Evolutionary conservation across 2,888 invertebrate genomes (phyloP).

Genomic region (Drosophila merina): DNA sequence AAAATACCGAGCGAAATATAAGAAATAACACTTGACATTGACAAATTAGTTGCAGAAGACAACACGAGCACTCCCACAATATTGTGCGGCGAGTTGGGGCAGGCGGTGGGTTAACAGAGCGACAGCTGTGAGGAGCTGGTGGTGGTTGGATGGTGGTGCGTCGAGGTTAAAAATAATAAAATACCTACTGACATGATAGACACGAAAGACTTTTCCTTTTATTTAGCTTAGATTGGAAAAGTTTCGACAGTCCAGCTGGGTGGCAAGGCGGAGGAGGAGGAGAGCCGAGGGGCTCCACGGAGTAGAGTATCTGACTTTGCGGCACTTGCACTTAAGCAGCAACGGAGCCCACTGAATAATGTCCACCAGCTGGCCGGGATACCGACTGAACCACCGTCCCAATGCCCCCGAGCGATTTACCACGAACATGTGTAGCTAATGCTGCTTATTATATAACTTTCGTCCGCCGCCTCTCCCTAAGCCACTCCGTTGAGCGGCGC

Average conservation of each 20-base stretch:
- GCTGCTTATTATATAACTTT: constrained; percentile 66
- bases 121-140: constrained; percentile 13
- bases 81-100: constrained; percentile 19
- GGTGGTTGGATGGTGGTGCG: constrained; percentile 24
- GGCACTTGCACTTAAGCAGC: constrained; percentile 69
- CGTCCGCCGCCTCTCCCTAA: constrained; percentile 3
- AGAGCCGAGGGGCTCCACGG: neutral
- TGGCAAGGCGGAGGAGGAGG: constrained; percentile 8
- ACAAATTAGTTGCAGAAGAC: constrained; percentile 81
- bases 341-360: constrained; percentile 35
- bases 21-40: constrained; percentile 82
- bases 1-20: constrained; percentile 44
- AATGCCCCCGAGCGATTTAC: constrained; percentile 26
- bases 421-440: constrained; percentile 63
- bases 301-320: constrained; percentile 42
- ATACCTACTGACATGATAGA: constrained; percentile 80
- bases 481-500: neutral
- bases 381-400: constrained; percentile 1
- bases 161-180: constrained; percentile 76
- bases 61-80: constrained; percentile 35
- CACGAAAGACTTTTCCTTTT: constrained; percentile 78
- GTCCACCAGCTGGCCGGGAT: constrained; percentile 16
- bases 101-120: constrained; percentile 50
- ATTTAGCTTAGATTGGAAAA: constrained; percentile 81
- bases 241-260: constrained; percentile 73